These are phyloP conservation scores for Montipora capricornis DNA, from an alignment of 64 coral and sea anemone species.

Conservation along the genomic window DNA sequence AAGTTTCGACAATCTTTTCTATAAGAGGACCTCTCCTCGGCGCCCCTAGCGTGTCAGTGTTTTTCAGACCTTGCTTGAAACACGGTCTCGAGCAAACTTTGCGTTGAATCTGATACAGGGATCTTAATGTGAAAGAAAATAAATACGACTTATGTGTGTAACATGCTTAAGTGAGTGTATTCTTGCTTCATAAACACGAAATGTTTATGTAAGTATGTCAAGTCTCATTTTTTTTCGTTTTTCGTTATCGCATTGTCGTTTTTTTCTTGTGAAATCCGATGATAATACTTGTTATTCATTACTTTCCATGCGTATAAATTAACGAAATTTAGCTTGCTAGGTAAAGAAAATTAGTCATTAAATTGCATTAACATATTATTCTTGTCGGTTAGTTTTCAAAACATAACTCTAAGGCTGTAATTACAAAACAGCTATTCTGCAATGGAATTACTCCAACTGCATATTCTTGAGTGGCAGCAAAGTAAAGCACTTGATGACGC, in stretches of 20 bases:
- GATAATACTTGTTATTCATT: background rate
- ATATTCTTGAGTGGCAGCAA: background rate
- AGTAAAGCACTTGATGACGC: background rate
- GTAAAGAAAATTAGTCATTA: background rate
- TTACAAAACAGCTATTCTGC: background rate
- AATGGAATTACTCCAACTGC: background rate
- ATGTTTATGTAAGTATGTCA: constrained; percentile 43
- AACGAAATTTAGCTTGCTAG: background rate
- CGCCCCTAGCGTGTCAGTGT: background rate
- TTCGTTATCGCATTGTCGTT: background rate
- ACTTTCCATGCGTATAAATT: background rate
- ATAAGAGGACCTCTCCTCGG: background rate
- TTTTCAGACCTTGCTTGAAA: background rate
- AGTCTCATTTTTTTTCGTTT: background rate
- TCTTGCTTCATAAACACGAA: constrained; percentile 50
- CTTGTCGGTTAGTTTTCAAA: background rate
- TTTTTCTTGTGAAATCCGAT: background rate
- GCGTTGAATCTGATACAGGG: constrained; percentile 20
- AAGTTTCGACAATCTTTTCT: constrained; percentile 34
- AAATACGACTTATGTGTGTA: constrained; percentile 42
- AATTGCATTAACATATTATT: background rate
- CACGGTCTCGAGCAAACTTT: background rate
- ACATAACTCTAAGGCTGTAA: background rate
- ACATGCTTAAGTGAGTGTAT: constrained; percentile 55
- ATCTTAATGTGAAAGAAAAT: constrained; percentile 29